phyloP scores from a whole-genome alignment of 2,888 invertebrate genomes.

The Baronia brevicornis region DNA sequence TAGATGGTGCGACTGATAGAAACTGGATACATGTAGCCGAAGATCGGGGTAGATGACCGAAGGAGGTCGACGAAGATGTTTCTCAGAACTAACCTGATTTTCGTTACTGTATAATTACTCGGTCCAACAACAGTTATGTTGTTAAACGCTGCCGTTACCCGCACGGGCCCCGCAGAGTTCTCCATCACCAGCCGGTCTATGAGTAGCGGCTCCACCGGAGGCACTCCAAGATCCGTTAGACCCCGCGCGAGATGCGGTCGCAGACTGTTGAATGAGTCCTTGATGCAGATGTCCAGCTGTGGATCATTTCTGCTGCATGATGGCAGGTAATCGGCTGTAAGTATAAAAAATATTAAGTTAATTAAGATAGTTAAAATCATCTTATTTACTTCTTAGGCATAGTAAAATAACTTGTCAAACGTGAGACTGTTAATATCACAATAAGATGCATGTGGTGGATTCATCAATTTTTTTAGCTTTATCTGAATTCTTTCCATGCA shows the following conservation, averaged over 20 bases:
- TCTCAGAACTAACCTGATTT: slow-evolving; percentile 71
- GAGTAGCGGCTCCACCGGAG: slow-evolving; percentile 83
- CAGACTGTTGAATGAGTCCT: slow-evolving; percentile 82
- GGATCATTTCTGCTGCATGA: slow-evolving; percentile 82
- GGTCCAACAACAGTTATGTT: slow-evolving; percentile 86
- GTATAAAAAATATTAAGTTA: no score
- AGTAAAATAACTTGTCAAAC: no score
- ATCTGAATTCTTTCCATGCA: no score
- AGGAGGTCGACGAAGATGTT: no score
- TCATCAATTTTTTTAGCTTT: no score
- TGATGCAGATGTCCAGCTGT: slow-evolving; percentile 79
- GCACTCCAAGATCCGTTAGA: slow-evolving; percentile 81
- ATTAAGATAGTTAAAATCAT: no score
- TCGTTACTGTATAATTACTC: slow-evolving; percentile 82
- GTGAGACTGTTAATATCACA: no score
- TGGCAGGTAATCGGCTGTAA: slow-evolving; percentile 82
- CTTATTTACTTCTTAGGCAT: no score
- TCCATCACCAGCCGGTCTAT: slow-evolving; percentile 85
- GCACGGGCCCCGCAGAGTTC: slow-evolving; percentile 84
- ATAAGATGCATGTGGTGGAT: no score
- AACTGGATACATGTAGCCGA: no score
- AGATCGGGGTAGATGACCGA: no score
- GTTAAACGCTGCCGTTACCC: slow-evolving; percentile 82
- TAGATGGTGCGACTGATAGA: no score
- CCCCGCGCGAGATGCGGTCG: slow-evolving; percentile 82